These are phyloP conservation scores for Neopelma chrysocephalum DNA, from an alignment of 2,797 vertebrate genomes.

Conservation along the genomic window DNA sequence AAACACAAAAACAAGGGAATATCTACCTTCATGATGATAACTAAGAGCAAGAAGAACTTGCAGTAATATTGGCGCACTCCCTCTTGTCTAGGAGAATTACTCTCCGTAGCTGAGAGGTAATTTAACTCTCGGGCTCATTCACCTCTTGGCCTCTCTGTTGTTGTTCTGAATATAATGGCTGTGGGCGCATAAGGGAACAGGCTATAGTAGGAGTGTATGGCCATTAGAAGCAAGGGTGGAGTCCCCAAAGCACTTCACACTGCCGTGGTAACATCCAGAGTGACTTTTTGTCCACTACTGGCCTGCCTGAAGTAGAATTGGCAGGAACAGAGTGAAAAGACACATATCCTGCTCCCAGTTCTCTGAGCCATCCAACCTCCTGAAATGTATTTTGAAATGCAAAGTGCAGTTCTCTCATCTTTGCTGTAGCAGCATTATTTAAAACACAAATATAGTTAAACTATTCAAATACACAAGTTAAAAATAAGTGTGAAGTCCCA, in stretches of 20 bases:
- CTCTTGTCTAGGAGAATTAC: slow-evolving; percentile 57
- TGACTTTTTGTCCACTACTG: not conserved
- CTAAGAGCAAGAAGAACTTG: not conserved
- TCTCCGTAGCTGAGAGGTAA: slow-evolving; percentile 32
- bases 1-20: not conserved
- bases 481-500: not conserved
- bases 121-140: slow-evolving; percentile 38
- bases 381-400: slow-evolving; percentile 6
- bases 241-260: not conserved
- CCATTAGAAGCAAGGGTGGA: not conserved
- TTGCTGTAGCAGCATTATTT: not conserved
- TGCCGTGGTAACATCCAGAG: not conserved
- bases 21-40: not conserved
- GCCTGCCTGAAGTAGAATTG: not conserved
- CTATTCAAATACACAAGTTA: not conserved
- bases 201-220: not conserved
- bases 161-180: slow-evolving; percentile 32
- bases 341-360: not conserved
- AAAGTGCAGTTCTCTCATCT: not conserved
- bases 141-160: slow-evolving; percentile 41
- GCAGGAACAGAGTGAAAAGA: not conserved
- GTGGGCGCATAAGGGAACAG: fast-evolving
- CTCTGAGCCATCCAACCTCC: not conserved
- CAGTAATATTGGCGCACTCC: not conserved
- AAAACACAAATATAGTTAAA: not conserved